These are phyloP conservation scores for Gymnocephalus cernua DNA, from an alignment of 2,113 vertebrate genomes.

Conservation along the genomic window DNA sequence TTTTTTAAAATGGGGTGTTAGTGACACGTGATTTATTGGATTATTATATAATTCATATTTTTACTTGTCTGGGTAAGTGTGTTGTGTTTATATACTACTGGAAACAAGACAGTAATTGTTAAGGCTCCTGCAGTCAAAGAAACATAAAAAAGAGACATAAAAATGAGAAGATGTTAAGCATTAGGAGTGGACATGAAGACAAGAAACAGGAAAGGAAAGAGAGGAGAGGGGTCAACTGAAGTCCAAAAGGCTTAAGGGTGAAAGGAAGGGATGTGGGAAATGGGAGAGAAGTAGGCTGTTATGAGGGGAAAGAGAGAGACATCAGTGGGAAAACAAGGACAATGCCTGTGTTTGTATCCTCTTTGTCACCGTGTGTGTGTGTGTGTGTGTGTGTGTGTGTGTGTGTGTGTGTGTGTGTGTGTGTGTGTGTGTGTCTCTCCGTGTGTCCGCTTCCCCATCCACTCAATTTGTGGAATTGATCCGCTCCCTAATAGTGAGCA, in stretches of 20 bases:
- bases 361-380: conserved; percentile 64
- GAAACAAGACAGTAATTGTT: not conserved
- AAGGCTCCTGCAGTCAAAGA: not conserved
- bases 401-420: conserved; percentile 11
- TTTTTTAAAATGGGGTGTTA: not conserved
- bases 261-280: conserved; percentile 63
- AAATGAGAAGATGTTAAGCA: conserved; percentile 2
- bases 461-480: conserved; percentile 79
- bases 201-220: not conserved
- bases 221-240: conserved; percentile 58
- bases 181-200: conserved; percentile 24
- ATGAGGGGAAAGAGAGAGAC: conserved; percentile 13
- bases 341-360: conserved; percentile 61
- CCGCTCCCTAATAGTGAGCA: conserved; percentile 67
- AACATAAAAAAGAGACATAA: not conserved
- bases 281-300: conserved; percentile 43
- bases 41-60: not conserved
- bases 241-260: conserved; percentile 60
- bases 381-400: conserved; percentile 41
- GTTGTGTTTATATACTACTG: not conserved
- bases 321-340: conserved; percentile 57
- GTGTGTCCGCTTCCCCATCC: conserved; percentile 55
- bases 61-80: not conserved
- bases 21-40: not conserved
- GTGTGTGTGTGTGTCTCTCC: conserved; percentile 10